A percentile compares a stretch with the other conserved stretches of the same genome.
phyloP scores from a whole-genome alignment of 2,113 vertebrate species.

The rabbit (Oryctolagus cuniculus) region DNA sequence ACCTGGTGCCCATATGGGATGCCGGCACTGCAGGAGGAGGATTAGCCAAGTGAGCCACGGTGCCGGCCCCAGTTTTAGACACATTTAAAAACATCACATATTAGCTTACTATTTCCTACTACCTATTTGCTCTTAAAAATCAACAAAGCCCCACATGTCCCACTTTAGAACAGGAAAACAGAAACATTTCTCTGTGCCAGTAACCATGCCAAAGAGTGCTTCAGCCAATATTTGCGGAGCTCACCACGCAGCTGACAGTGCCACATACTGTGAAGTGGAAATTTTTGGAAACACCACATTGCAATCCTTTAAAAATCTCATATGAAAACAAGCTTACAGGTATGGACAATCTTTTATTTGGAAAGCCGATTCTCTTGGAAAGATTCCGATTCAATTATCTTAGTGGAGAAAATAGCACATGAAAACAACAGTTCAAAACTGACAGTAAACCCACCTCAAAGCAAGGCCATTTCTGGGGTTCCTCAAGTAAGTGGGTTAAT shows the following conservation, averaged over 20 bases:
- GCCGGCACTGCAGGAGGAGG: no score
- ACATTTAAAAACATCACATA: neutral
- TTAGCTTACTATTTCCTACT: neutral
- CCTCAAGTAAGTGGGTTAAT: constrained; percentile 18
- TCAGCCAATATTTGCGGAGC: constrained; percentile 16
- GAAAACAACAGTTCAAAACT: constrained; percentile 58
- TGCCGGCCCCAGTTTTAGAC: neutral
- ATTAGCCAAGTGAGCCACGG: no score
- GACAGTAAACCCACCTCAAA: constrained; percentile 34
- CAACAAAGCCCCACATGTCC: constrained; percentile 20
- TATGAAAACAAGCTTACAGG: neutral
- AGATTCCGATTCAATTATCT: constrained; percentile 27
- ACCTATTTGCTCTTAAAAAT: constrained; percentile 37
- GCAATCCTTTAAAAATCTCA: neutral
- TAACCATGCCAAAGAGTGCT: constrained; percentile 30
- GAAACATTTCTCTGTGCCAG: constrained; percentile 31
- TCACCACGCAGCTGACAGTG: constrained; percentile 12
- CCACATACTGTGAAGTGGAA: neutral
- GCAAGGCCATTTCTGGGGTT: constrained; percentile 41
- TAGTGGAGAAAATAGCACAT: neutral
- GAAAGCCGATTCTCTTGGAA: constrained; percentile 5
- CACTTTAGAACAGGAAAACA: constrained; percentile 46
- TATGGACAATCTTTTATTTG: neutral
- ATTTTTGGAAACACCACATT: constrained; percentile 36
- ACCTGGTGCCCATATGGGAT: no score